Percentiles rank a stretch among this genome's conserved stretches.
These are phyloP conservation scores for Pipistrellus kuhlii DNA, from an alignment of 2,797 vertebrate genomes.

Conservation along the genomic window DNA sequence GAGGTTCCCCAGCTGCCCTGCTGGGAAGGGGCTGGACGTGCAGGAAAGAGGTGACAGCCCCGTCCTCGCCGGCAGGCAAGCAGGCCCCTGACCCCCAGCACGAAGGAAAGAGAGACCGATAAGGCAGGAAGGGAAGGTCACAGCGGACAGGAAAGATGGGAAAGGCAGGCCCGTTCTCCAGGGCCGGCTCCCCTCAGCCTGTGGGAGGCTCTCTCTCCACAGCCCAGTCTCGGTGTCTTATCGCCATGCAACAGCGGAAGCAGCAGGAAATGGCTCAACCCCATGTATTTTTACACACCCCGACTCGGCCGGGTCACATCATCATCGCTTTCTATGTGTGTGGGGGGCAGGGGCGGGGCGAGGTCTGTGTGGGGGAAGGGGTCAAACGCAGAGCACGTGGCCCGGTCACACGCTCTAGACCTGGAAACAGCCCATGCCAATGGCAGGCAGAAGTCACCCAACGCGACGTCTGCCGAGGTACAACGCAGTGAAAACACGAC, in stretches of 20 bases:
- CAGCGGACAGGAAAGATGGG: not conserved
- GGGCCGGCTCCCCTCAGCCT: fast-evolving
- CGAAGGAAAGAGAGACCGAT: not conserved
- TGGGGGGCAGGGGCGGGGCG: not conserved
- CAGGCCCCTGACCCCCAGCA: not conserved
- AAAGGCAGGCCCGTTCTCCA: not conserved
- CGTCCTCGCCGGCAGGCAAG: not conserved
- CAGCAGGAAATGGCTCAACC: constrained; percentile 84
- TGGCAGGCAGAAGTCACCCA: constrained; percentile 46
- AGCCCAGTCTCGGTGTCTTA: constrained; percentile 70
- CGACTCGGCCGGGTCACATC: not conserved
- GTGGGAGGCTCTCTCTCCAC: not conserved
- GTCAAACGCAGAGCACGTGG: constrained; percentile 67
- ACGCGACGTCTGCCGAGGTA: constrained; percentile 27
- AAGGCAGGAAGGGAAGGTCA: not conserved
- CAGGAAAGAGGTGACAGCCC: not conserved
- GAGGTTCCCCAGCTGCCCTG: not conserved
- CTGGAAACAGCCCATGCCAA: constrained; percentile 42
- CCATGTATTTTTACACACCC: constrained; percentile 66
- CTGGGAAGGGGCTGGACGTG: not conserved
- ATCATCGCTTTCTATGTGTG: not conserved
- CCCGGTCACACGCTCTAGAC: not conserved
- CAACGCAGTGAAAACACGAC: not conserved
- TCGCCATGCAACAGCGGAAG: constrained; percentile 74
- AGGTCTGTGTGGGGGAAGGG: not conserved